Conservation (phyloP, 2,113 vertebrate genomes). For the Oncorhynchus mykiss region DNA sequence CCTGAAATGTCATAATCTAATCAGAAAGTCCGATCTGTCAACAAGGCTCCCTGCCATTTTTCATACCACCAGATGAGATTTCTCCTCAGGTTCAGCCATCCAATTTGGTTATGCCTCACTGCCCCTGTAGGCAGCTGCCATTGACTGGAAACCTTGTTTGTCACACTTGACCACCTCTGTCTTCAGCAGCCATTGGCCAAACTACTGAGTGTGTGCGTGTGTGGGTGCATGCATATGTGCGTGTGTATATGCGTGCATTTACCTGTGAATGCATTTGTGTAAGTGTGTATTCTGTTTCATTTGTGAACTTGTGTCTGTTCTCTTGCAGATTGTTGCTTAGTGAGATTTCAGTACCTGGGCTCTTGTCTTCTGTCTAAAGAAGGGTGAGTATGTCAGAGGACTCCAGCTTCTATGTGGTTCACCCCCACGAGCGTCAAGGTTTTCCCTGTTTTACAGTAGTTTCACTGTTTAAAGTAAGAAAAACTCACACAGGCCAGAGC, state of each 20-base stretch:
- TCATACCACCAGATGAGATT: background rate
- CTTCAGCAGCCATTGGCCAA: background rate
- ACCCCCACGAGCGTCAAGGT: no score
- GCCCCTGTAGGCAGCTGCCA: slow-evolving; percentile 10
- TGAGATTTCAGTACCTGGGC: no score
- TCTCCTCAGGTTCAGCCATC: background rate
- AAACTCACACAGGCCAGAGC: no score
- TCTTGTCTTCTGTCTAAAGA: no score
- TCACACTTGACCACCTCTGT: slow-evolving; percentile 8
- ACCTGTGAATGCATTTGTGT: background rate
- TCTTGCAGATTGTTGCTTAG: no score
- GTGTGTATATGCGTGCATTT: background rate
- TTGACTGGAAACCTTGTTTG: slow-evolving; percentile 21
- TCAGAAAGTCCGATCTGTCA: background rate
- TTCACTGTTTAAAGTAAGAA: no score
- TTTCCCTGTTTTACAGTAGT: no score
- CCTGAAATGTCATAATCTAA: background rate
- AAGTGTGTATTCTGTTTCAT: background rate
- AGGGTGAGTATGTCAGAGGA: no score
- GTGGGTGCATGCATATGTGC: background rate
- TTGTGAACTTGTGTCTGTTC: background rate
- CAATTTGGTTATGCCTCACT: background rate
- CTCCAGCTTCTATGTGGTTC: no score
- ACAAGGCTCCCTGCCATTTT: background rate
- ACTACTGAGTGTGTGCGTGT: background rate